Conservation (phyloP, 1,140 invertebrate species). For the Propsilocerus akamusi region DNA sequence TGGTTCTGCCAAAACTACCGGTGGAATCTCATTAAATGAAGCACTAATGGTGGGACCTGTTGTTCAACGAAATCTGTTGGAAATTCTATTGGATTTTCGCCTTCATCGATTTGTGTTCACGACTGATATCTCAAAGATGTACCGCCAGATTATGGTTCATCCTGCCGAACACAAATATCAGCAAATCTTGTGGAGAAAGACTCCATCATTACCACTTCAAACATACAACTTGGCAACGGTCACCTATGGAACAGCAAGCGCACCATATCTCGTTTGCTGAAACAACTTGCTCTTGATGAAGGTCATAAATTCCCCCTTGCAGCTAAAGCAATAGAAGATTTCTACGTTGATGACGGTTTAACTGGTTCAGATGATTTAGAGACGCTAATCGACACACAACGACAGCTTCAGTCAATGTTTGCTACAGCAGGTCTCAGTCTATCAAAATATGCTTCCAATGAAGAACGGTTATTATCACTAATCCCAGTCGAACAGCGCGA, state of each 20-base stretch:
- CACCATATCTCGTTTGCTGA: slow-evolving; percentile 17
- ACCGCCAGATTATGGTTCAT: slow-evolving; percentile 21
- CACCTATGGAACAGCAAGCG: slow-evolving; percentile 22
- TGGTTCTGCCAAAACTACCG: slow-evolving; percentile 11
- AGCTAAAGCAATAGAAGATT: slow-evolving; percentile 12
- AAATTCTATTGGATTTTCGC: slow-evolving; percentile 24
- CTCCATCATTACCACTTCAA: slow-evolving; percentile 11
- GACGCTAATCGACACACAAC: too few species aligned
- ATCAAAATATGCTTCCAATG: too few species aligned
- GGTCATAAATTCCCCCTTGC: slow-evolving; percentile 12
- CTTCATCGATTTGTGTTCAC: slow-evolving; percentile 15
- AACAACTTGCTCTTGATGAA: slow-evolving; percentile 16
- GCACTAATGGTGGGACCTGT: slow-evolving; percentile 17
- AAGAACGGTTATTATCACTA: too few species aligned
- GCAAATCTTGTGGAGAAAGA: slow-evolving; percentile 23
- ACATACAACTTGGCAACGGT: slow-evolving; percentile 19
- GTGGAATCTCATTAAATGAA: slow-evolving; percentile 20
- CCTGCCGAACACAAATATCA: slow-evolving; percentile 19
- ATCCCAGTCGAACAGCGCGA: too few species aligned
- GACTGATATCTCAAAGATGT: slow-evolving; percentile 25
- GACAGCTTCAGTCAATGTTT: too few species aligned
- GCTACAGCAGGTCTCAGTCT: too few species aligned
- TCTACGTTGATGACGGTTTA: slow-evolving; percentile 22
- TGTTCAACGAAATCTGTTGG: slow-evolving; percentile 22
- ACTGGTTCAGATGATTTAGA: slow-evolving; percentile 10